Conservation (phyloP, 2,113 vertebrate species). For the Callorhinus ursinus region DNA sequence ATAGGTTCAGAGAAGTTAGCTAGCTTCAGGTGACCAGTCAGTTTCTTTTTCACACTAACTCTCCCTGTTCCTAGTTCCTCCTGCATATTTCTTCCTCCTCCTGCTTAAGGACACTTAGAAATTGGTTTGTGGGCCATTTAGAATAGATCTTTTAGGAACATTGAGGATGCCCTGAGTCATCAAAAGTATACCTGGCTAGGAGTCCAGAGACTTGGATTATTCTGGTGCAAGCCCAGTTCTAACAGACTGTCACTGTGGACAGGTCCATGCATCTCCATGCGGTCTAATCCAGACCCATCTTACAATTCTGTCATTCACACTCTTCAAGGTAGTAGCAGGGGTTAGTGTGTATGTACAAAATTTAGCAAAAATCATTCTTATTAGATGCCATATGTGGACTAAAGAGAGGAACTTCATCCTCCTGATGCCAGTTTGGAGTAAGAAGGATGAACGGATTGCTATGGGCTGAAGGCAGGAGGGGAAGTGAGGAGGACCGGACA, state of each 20-base stretch:
- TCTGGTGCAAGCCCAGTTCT: neutral
- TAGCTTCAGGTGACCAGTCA: neutral
- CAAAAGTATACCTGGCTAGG: neutral
- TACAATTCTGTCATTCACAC: neutral
- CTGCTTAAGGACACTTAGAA: neutral
- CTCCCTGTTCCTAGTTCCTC: neutral
- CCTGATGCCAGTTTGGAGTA: neutral
- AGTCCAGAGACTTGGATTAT: neutral
- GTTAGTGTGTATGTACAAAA: neutral
- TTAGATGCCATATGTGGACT: neutral
- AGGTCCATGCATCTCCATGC: neutral
- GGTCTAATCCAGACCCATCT: neutral
- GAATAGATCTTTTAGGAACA: conserved; percentile 24
- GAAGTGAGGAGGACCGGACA: neutral
- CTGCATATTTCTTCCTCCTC: neutral
- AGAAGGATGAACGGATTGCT: neutral
- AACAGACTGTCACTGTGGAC: neutral
- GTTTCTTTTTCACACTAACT: neutral
- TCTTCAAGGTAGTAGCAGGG: neutral
- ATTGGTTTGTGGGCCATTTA: neutral
- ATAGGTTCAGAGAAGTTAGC: neutral
- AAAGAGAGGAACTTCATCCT: neutral
- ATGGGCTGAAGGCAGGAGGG: neutral
- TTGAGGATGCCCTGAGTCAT: neutral
- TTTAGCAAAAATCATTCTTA: neutral